Evolutionary conservation across 2,888 invertebrate genomes (phyloP).

Genomic region (Mechanitis messenoides): DNA sequence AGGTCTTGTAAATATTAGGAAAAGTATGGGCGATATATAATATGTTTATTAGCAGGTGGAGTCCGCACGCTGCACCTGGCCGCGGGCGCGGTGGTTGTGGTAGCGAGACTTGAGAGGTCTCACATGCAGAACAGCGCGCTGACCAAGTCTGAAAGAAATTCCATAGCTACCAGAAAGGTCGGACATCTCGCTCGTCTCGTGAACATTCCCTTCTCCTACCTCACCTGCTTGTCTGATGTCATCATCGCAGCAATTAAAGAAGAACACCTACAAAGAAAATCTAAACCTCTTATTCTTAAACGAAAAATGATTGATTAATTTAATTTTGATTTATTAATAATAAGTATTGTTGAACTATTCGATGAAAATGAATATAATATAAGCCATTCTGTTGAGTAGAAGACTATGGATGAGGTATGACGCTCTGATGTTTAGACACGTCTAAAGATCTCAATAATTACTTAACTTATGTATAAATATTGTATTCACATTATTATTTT

Average conservation of each 20-base stretch:
- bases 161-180: constrained; percentile 22
- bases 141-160: constrained; percentile 31
- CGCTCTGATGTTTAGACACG: no score
- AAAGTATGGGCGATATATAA: no score
- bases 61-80: constrained; percentile 43
- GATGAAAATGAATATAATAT: no score
- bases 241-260: constrained; percentile 32
- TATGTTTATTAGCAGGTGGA: neutral
- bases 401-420: no score
- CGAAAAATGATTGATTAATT: constrained; percentile 3
- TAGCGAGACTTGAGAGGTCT: constrained; percentile 6
- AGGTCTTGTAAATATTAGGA: no score
- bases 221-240: constrained; percentile 38
- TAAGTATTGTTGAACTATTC: no score
- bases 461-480: no score
- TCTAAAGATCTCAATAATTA: no score
- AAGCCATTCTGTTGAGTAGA: no score
- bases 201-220: constrained; percentile 32
- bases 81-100: constrained; percentile 45
- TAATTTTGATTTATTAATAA: no score
- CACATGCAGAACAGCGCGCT: neutral
- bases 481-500: no score
- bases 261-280: neutral
- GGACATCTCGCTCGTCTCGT: constrained; percentile 34
- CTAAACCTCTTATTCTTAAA: constrained; percentile 2